Conservation (phyloP, 2,113 vertebrate species). For the Rhinolophus sinicus region DNA sequence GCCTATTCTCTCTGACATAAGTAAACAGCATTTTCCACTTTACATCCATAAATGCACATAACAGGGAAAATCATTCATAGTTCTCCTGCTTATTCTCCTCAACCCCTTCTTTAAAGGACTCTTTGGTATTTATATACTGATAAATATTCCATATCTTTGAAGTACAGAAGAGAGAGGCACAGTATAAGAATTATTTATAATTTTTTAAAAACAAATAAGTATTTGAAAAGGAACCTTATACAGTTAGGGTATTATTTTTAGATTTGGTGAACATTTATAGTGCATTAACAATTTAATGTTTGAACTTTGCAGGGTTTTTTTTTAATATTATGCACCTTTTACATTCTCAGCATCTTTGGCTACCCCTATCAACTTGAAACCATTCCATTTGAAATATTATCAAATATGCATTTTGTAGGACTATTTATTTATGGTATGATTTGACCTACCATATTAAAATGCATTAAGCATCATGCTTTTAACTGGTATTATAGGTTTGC, state of each 20-base stretch:
- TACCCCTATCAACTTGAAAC: conserved; percentile 66
- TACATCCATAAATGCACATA: conserved; percentile 24
- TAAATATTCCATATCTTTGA: conserved; percentile 60
- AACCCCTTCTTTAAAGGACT: conserved; percentile 39
- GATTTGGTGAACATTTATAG: conserved; percentile 77
- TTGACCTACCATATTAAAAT: conserved; percentile 70
- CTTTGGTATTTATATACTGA: conserved; percentile 62
- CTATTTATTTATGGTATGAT: conserved; percentile 58
- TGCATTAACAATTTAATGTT: conserved; percentile 75
- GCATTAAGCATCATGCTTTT: conserved; percentile 66
- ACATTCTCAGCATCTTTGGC: conserved; percentile 77
- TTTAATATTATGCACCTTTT: conserved; percentile 81
- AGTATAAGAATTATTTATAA: conserved; percentile 71
- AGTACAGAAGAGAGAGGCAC: conserved; percentile 56
- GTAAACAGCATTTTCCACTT: conserved; percentile 15
- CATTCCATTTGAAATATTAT: conserved; percentile 72
- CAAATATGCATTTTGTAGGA: conserved; percentile 65
- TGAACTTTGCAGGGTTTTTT: conserved; percentile 83
- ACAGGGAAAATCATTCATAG: conserved; percentile 37
- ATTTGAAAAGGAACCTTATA: conserved; percentile 80
- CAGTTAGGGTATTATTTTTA: conserved; percentile 81
- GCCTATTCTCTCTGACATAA: conserved; percentile 26
- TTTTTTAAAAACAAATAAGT: conserved; percentile 74
- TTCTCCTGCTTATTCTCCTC: not conserved
- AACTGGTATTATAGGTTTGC: conserved; percentile 52